These are phyloP conservation scores for Cichladusa arquata DNA, from an alignment of 2,113 vertebrate genomes.

Conservation along the genomic window DNA sequence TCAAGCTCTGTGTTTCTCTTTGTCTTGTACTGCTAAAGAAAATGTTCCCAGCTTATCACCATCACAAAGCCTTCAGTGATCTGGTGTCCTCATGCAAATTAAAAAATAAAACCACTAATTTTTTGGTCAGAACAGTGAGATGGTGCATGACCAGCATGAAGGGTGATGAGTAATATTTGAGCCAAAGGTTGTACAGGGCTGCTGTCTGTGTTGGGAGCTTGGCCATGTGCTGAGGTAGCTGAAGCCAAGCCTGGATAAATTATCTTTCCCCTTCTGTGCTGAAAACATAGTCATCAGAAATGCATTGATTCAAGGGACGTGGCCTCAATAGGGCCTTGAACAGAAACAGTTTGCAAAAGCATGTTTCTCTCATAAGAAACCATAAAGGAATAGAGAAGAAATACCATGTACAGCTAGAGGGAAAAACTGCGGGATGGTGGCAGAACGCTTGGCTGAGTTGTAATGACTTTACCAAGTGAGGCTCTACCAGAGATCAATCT, in stretches of 20 bases:
- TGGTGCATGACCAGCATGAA: neutral
- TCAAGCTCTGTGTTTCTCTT: neutral
- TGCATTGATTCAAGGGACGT: neutral
- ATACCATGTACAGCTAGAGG: neutral
- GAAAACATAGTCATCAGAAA: neutral
- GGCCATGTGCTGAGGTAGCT: neutral
- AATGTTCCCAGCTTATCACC: fast-evolving
- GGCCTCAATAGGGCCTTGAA: neutral
- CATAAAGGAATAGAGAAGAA: neutral
- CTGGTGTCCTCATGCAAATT: neutral
- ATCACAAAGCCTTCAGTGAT: neutral
- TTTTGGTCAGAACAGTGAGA: neutral
- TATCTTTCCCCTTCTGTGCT: neutral
- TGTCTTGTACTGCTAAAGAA: neutral
- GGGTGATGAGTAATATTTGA: neutral
- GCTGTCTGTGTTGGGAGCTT: neutral
- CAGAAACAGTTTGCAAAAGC: neutral
- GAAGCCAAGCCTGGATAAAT: neutral
- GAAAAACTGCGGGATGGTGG: neutral
- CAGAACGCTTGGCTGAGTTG: neutral
- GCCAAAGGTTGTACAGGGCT: neutral
- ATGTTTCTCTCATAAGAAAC: neutral
- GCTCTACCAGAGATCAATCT: neutral
- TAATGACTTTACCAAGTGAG: slow-evolving; percentile 5
- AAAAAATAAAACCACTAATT: neutral